Evolutionary conservation across 2,888 invertebrate species (phyloP).

Genomic region (Dysmachus trigonus): DNA sequence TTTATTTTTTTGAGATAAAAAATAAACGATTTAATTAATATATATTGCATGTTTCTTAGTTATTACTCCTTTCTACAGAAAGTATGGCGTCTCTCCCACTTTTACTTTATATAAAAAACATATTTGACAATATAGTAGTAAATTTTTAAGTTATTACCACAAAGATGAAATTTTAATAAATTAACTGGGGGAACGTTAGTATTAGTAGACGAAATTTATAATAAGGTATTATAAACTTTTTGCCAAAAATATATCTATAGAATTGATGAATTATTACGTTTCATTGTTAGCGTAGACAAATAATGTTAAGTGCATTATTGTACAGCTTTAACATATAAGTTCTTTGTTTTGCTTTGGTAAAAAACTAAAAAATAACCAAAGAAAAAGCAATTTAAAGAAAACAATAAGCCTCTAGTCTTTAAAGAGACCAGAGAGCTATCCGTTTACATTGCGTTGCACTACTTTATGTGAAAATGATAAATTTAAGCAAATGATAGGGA

Average conservation of each 20-base stretch:
- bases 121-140: no score
- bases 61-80: no score
- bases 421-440: neutral
- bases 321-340: neutral
- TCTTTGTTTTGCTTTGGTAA: neutral
- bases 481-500: neutral
- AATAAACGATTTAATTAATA: no score
- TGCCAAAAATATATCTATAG: neutral
- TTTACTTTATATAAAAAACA: no score
- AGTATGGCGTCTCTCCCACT: no score
- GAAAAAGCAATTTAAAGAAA: neutral
- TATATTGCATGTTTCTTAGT: no score
- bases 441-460: conserved; percentile 14
- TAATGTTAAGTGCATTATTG: neutral
- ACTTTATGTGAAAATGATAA: conserved; percentile 6
- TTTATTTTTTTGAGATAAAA: no score
- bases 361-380: neutral
- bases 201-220: neutral
- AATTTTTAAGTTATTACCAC: no score
- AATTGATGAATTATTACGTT: no score
- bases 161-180: no score
- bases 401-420: neutral
- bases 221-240: neutral
- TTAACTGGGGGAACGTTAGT: no score
- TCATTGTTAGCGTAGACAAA: neutral